A percentile compares a stretch with the other conserved stretches of the same genome.
These are phyloP conservation scores for Diadophis punctatus DNA, from an alignment of 2,113 vertebrate species.

Conservation along the genomic window DNA sequence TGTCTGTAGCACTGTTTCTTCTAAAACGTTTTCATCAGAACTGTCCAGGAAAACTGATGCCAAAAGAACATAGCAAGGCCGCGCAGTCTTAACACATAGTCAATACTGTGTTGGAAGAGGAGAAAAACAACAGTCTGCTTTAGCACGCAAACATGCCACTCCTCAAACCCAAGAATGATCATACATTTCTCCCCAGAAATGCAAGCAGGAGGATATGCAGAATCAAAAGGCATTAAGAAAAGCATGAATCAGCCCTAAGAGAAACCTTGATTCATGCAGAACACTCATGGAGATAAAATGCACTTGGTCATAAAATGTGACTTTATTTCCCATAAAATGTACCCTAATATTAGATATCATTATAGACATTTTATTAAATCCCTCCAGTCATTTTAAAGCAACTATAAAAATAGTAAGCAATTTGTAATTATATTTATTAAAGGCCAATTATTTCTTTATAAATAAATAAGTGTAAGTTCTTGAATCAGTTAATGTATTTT, in stretches of 20 bases:
- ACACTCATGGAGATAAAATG: background rate
- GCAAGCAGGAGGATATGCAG: background rate
- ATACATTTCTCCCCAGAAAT: background rate
- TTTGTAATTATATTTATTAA: conserved; percentile 54
- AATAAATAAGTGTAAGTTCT: conserved; percentile 45
- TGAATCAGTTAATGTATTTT: conserved; percentile 24
- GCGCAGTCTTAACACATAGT: background rate
- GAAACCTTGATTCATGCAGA: background rate
- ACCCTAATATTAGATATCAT: conserved; percentile 12
- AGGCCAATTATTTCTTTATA: conserved; percentile 48
- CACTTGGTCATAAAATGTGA: background rate
- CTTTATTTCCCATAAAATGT: background rate
- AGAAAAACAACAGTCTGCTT: background rate
- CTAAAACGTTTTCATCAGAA: background rate
- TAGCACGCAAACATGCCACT: background rate
- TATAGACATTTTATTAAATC: conserved; percentile 39
- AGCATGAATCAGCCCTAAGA: background rate
- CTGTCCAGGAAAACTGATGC: background rate
- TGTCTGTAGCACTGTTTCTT: background rate
- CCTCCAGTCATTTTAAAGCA: conserved; percentile 28
- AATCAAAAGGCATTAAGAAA: background rate
- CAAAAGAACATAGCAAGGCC: background rate
- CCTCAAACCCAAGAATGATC: background rate
- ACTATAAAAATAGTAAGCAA: conserved; percentile 42
- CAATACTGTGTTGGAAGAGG: background rate